phyloP scores from a whole-genome alignment of 2,888 invertebrate genomes.

The Galeruca laticollis region DNA sequence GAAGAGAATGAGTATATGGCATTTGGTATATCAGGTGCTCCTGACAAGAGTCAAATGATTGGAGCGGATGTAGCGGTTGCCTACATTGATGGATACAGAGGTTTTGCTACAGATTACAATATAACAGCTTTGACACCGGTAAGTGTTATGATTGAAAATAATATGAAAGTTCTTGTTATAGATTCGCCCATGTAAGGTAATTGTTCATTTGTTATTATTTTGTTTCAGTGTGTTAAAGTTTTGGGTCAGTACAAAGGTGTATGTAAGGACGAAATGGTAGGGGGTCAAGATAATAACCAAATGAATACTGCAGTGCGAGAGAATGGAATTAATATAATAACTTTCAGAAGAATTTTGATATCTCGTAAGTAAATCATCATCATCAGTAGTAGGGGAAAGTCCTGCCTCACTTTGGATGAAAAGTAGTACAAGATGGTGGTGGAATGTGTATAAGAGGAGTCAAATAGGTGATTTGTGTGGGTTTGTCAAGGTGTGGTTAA shows the following conservation, averaged over 20 bases:
- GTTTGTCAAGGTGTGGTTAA: too few species aligned
- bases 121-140: constrained; percentile 86
- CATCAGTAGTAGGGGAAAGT: too few species aligned
- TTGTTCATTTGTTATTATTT: neutral
- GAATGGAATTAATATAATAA: constrained; percentile 82
- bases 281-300: constrained; percentile 86
- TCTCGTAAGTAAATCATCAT: constrained; percentile 73
- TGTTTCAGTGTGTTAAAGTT: constrained; percentile 82
- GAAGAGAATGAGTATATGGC: constrained; percentile 85
- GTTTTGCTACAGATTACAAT: constrained; percentile 85
- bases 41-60: constrained; percentile 80
- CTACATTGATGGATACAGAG: constrained; percentile 79
- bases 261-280: constrained; percentile 85
- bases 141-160: constrained; percentile 54
- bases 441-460: too few species aligned
- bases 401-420: neutral
- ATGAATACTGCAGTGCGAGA: constrained; percentile 78
- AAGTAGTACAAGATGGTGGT: neutral
- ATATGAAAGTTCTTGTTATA: neutral
- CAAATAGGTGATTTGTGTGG: too few species aligned
- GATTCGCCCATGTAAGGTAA: too few species aligned
- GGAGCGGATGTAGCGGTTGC: constrained; percentile 88
- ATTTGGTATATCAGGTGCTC: constrained; percentile 87
- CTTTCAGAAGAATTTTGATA: constrained; percentile 81
- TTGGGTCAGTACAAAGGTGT: constrained; percentile 89